These are phyloP conservation scores for Nannoperca australis DNA, from an alignment of 2,797 vertebrate genomes.

Conservation along the genomic window DNA sequence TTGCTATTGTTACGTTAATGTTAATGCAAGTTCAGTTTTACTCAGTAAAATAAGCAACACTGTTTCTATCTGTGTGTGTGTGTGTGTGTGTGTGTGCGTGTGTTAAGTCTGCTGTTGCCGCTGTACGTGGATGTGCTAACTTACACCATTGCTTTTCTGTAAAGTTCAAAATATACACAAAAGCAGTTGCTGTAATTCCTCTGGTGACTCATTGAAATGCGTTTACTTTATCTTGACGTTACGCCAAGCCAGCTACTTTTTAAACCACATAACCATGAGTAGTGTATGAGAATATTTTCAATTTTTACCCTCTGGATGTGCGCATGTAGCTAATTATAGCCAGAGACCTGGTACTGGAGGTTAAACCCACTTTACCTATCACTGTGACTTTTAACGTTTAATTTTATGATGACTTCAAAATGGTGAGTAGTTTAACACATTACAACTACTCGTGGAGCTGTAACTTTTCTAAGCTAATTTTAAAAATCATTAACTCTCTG, in stretches of 20 bases:
- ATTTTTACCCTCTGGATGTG: neutral
- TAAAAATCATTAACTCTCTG: neutral
- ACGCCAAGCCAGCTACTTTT: neutral
- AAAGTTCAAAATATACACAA: neutral
- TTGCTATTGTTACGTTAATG: constrained; percentile 22
- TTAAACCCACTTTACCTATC: neutral
- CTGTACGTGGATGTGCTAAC: neutral
- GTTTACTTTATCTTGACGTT: neutral
- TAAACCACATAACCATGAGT: constrained; percentile 10
- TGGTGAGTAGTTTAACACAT: neutral
- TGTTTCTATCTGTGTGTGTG: neutral
- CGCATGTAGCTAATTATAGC: constrained; percentile 4
- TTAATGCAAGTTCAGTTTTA: neutral
- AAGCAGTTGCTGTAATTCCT: neutral
- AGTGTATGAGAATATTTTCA: constrained; percentile 1
- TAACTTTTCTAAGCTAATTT: neutral
- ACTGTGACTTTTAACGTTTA: neutral
- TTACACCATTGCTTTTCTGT: neutral
- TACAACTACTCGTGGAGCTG: neutral
- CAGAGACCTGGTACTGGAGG: neutral
- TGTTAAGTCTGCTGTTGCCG: neutral
- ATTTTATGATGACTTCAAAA: neutral
- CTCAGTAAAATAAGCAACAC: neutral
- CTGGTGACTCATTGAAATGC: constrained; percentile 2
- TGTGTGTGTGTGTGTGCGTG: too few species aligned